Percentiles rank a stretch among this genome's conserved stretches.
phyloP scores from a whole-genome alignment of 1,140 invertebrate species.

The Neodiprion fabricii region DNA sequence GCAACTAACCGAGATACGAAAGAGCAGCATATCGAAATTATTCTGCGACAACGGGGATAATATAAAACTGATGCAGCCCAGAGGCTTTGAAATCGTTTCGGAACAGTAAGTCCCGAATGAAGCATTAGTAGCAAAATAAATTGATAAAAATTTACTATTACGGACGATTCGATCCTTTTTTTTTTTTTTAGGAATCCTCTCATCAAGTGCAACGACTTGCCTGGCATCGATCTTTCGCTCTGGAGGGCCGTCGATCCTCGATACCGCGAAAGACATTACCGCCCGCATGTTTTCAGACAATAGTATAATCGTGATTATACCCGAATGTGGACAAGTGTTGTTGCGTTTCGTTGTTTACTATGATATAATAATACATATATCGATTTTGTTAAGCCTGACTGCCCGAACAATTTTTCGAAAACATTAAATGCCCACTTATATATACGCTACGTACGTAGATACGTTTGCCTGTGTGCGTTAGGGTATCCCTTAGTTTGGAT shows the following conservation, averaged over 20 bases:
- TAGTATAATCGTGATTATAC: not conserved
- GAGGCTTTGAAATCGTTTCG: conserved; percentile 67
- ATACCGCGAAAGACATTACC: not conserved
- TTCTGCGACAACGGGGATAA: conserved; percentile 88
- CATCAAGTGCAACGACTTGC: conserved; percentile 69
- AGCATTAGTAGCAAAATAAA: not conserved
- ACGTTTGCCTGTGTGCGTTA: too few species aligned
- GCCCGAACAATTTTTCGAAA: too few species aligned
- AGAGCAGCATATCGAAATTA: conserved; percentile 79
- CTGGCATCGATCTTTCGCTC: conserved; percentile 69
- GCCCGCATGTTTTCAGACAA: too few species aligned
- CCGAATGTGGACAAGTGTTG: not conserved
- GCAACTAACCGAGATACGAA: conserved; percentile 86
- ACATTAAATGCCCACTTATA: too few species aligned
- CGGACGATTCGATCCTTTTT: conserved; percentile 19
- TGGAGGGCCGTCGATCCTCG: conserved; percentile 62
- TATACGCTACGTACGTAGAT: too few species aligned
- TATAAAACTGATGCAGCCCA: conserved; percentile 76
- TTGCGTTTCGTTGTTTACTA: conserved; percentile 5
- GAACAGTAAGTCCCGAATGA: conserved; percentile 59
- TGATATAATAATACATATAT: not conserved
- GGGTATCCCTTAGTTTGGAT: too few species aligned
- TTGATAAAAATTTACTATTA: not conserved
- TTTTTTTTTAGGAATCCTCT: conserved; percentile 70
- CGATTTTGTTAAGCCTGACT: too few species aligned